Conservation (phyloP, 2,113 vertebrate species). For the Triplophysa dalaica region DNA sequence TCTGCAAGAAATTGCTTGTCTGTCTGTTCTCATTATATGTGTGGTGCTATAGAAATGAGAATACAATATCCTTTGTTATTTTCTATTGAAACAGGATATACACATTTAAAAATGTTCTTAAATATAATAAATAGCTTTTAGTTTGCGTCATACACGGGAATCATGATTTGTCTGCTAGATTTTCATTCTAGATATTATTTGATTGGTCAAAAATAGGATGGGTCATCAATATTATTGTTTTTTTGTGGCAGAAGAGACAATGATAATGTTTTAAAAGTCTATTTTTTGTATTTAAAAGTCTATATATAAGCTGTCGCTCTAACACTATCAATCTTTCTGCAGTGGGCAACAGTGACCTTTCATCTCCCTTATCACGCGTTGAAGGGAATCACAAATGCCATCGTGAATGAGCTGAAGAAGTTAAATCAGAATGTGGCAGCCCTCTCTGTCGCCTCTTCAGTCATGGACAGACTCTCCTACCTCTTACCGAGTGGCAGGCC, state of each 20-base stretch:
- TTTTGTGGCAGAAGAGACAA: no score
- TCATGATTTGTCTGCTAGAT: no score
- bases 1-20: not conserved
- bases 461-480: slow-evolving; percentile 99
- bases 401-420: slow-evolving; percentile 99
- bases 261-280: no score
- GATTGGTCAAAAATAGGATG: no score
- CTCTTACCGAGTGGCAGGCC: slow-evolving; percentile 94
- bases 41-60: not conserved
- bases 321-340: slow-evolving; percentile 12
- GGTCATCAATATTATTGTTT: no score
- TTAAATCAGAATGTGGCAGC: slow-evolving; percentile 99
- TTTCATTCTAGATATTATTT: no score
- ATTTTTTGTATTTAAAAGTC: no score
- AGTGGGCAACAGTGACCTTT: slow-evolving; percentile 99
- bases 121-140: no score
- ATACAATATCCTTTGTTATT: not conserved
- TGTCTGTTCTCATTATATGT: not conserved
- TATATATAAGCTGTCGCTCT: not conserved
- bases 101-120: no score
- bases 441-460: slow-evolving; percentile 97
- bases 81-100: no score
- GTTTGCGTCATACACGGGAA: no score
- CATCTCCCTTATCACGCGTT: slow-evolving; percentile 97
- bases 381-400: slow-evolving; percentile 90